Conservation (phyloP, 1,140 invertebrate genomes). For the Heliothis subflexa region DNA sequence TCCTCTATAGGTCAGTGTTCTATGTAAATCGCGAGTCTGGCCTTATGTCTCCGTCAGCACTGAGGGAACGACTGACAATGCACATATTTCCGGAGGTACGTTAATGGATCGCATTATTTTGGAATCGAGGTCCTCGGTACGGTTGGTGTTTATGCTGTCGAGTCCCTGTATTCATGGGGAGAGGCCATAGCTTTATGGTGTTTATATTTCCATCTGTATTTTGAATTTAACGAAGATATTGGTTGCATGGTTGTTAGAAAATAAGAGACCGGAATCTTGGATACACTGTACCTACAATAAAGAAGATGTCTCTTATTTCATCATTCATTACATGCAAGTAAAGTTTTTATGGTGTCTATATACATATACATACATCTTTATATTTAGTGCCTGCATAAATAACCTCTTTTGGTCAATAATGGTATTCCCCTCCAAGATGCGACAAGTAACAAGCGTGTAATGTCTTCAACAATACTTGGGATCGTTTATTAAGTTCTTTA, state of each 20-base stretch:
- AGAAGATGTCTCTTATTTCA: too few relatives aligned
- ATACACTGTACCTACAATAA: too few relatives aligned
- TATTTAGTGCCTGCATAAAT: not conserved
- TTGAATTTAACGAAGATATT: not conserved
- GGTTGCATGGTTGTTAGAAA: too few relatives aligned
- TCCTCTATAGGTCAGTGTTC: conserved; percentile 44
- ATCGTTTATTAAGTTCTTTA: conserved; percentile 2
- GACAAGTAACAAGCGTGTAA: not conserved
- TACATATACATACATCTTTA: not conserved
- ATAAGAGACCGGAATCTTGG: too few relatives aligned
- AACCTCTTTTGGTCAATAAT: not conserved
- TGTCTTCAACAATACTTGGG: not conserved
- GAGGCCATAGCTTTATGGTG: not conserved
- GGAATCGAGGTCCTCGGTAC: conserved; percentile 31
- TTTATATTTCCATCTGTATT: not conserved
- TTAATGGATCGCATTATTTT: conserved; percentile 68
- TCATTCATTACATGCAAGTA: too few relatives aligned
- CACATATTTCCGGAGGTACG: conserved; percentile 59
- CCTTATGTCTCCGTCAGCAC: conserved; percentile 28
- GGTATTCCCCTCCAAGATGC: not conserved
- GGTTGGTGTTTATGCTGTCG: conserved; percentile 26
- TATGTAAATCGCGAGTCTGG: conserved; percentile 34
- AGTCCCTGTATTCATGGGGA: not conserved
- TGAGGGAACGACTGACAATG: conserved; percentile 53
- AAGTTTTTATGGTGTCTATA: too few relatives aligned